These are phyloP conservation scores for Ctenicera cuprea DNA, from an alignment of 2,888 invertebrate genomes.

Conservation along the genomic window DNA sequence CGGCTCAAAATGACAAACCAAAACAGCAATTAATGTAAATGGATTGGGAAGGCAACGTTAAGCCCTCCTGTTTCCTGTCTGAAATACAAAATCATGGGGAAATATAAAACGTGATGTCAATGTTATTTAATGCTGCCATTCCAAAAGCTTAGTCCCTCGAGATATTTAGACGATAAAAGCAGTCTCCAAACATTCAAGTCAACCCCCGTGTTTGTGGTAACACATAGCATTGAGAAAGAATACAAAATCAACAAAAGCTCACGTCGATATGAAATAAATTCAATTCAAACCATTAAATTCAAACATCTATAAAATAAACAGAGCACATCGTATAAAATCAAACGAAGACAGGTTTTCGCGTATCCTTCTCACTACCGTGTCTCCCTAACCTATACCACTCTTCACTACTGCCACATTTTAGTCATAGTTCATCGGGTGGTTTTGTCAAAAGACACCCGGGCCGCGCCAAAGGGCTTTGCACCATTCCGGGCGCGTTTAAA, in stretches of 20 bases:
- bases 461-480: conserved; percentile 68
- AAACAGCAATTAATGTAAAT: too few relatives aligned
- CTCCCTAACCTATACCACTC: conserved; percentile 63
- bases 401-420: conserved; percentile 53
- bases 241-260: neutral
- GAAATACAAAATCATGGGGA: too few relatives aligned
- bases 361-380: conserved; percentile 61
- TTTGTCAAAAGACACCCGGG: conserved; percentile 66
- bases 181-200: too few relatives aligned
- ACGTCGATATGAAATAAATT: neutral
- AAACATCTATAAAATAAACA: conserved; percentile 5
- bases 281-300: neutral
- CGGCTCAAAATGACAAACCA: too few relatives aligned
- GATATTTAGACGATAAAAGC: neutral
- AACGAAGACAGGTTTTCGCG: conserved; percentile 62
- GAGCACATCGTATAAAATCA: conserved; percentile 44
- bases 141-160: too few relatives aligned
- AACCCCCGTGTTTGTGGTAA: too few relatives aligned
- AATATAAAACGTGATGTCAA: too few relatives aligned
- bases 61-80: too few relatives aligned
- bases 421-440: conserved; percentile 67
- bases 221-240: neutral
- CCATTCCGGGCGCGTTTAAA: conserved; percentile 71
- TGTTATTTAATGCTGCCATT: too few relatives aligned
- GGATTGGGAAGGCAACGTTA: too few relatives aligned